These are phyloP conservation scores for Erebia ligea DNA, from an alignment of 2,888 invertebrate species.

Conservation along the genomic window DNA sequence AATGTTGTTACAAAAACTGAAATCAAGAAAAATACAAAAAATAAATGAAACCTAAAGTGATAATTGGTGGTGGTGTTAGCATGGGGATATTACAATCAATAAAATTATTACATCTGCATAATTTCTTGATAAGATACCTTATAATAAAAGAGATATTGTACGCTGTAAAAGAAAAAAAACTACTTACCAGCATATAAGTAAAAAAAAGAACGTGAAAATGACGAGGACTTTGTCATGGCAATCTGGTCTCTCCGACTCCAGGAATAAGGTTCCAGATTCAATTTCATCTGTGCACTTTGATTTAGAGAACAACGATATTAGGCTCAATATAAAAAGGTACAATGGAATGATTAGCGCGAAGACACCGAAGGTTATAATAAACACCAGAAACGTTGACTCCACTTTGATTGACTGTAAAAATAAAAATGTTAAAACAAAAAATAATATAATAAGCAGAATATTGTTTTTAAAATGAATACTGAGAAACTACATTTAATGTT, in stretches of 20 bases:
- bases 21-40: too few relatives aligned
- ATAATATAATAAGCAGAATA: background rate
- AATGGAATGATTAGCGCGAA: conserved; percentile 86
- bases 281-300: conserved; percentile 66
- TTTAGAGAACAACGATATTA: conserved; percentile 78
- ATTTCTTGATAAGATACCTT: background rate
- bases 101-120: too few relatives aligned
- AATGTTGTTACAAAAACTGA: too few relatives aligned
- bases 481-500: too few relatives aligned
- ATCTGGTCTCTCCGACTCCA: conserved; percentile 62
- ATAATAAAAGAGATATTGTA: conserved; percentile 10
- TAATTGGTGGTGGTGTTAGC: too few relatives aligned
- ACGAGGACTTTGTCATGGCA: conserved; percentile 71
- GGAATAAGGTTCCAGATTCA: conserved; percentile 72
- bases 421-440: conserved; percentile 23
- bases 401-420: conserved; percentile 86
- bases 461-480: background rate
- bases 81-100: too few relatives aligned
- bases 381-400: conserved; percentile 87
- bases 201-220: conserved; percentile 64
- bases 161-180: background rate
- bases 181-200: conserved; percentile 75
- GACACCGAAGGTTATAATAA: conserved; percentile 85
- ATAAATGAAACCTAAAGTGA: too few relatives aligned
- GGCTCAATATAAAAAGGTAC: conserved; percentile 74